Base-by-base conservation (phyloP, 2,113 vertebrate species). In the Dipodomys ordii region DNA sequence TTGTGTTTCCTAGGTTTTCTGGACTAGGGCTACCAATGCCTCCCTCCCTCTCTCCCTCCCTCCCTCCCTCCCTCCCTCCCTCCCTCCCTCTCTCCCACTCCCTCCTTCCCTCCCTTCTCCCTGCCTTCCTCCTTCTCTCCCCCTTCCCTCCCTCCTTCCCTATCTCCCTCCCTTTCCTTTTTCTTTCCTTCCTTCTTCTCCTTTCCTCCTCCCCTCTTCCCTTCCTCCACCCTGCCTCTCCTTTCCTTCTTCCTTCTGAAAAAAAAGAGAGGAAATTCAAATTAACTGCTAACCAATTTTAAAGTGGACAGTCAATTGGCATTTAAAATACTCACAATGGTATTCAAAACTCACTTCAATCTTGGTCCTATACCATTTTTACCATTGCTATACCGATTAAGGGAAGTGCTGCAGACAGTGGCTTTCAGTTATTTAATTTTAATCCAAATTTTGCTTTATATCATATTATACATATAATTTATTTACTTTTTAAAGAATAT, bases 261-360 rank as follows among this genome's bases (percentile, higher is more conserved):
- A 13, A 46, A 77, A 83, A 60, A 7, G 44, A 53, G 9, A 46
- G 2, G 27, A 35, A 80, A 73, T 35, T 60, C 80, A 65, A 46
- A 76, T 71, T 22, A 87, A 15, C 67, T 64, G 13, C 30, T 39
- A 27, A 18, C 9, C 68, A 80, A 71, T 80, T 60, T 16, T 7
- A 39, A 39, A 49, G 28, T 20, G 13, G 35, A 25, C 7, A 30
- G 15, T 3, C n/a, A 18, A 6, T 13, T 1, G 44, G 3, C 46
- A n/a, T 16, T 39, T 8, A 15, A 4, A 6, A 11, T 20, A 1
- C 11, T 32, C 65, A 16, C 28, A 2, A 0, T 10, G n/a, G 1
- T 67, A 62, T 0, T 0, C 7, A 35, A 19, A n/a, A 15, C 28
- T 2, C 49, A 39, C 3, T 44, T 25, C 53, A 32, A 0, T 25